Evolutionary conservation across 2,888 invertebrate species (phyloP).

Genomic region (Sinhomidia bicolor): DNA sequence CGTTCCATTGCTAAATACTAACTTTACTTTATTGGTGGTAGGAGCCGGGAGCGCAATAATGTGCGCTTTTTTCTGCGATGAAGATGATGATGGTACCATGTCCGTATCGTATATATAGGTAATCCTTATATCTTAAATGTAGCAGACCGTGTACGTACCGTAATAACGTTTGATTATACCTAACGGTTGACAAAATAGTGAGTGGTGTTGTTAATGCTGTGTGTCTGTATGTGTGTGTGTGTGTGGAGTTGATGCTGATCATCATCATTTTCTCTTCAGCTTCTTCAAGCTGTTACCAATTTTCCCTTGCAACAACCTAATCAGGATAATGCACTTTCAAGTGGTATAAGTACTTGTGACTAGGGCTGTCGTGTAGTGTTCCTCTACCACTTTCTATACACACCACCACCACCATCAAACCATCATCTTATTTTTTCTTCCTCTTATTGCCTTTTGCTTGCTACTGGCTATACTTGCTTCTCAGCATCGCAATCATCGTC

Average conservation of each 20-base stretch:
- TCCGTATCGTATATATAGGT: no score
- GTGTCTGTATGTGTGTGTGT: background rate
- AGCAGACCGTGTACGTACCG: no score
- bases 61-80: background rate
- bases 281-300: slow-evolving; percentile 27
- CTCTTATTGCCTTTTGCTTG: background rate
- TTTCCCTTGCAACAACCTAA: slow-evolving; percentile 39
- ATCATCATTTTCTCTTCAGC: background rate
- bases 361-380: no score
- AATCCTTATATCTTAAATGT: slow-evolving; percentile 26
- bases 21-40: background rate
- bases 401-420: background rate
- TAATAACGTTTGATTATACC: no score
- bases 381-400: no score
- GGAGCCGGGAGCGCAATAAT: background rate
- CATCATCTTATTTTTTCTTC: background rate
- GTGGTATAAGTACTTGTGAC: background rate
- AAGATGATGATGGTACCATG: no score
- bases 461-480: no score
- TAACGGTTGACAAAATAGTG: no score
- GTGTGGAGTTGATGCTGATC: background rate
- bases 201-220: no score
- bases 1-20: background rate
- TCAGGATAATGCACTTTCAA: slow-evolving; percentile 62
- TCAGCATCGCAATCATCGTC: no score